Evolutionary conservation across 1,140 invertebrate species (phyloP), one percentile per base, ranked within the genome.

Genomic region (Drosophila serrata): DNA sequence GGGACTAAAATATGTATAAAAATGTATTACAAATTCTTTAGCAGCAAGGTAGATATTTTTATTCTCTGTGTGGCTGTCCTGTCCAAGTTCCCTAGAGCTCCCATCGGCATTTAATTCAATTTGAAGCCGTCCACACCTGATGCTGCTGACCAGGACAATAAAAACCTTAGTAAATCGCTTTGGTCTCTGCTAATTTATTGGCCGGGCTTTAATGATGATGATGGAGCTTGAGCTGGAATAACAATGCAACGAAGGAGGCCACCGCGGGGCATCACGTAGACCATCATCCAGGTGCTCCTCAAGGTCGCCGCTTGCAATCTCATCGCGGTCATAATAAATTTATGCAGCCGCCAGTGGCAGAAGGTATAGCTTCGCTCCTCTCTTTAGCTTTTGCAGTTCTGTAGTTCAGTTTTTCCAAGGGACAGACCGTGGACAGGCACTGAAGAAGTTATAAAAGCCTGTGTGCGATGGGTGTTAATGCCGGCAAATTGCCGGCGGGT

Each of bases 401-500:
- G 24, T 22, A 46, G 45, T 49, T 49, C 11, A 24, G 53, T 19
- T 61, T 56, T 61, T 24, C 22, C 31, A 31, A 29, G 61, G 27
- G 49, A 35, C 19, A 29, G 33, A 7, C n/a, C 27, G 12, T 7
- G 45, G 22, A 27, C 24, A 6, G 65, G 27, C 73, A 24, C 65
- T 72, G 60, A 88, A 78, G 84, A 90, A 81, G 80, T 82, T 80
- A 90, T 84, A 84, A 84, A 81, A 84, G 51, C 46, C 51, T 40
- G n/a, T 63, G 58, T 43, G 62, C 63, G 62, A 57, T 70, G 76
- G 81, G 85, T 88, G 84, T 85, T 88, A 85, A 88, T 85, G 82
- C 81, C 76, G 72, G 76, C 68, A 90, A 90, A 88, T 88, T 88
- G 85, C 85, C 73, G 43, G 49, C 48, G 84, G 85, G 85, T 90